phyloP scores from a whole-genome alignment of 2,888 invertebrate genomes.

The Melikaiella ostensackeni region DNA sequence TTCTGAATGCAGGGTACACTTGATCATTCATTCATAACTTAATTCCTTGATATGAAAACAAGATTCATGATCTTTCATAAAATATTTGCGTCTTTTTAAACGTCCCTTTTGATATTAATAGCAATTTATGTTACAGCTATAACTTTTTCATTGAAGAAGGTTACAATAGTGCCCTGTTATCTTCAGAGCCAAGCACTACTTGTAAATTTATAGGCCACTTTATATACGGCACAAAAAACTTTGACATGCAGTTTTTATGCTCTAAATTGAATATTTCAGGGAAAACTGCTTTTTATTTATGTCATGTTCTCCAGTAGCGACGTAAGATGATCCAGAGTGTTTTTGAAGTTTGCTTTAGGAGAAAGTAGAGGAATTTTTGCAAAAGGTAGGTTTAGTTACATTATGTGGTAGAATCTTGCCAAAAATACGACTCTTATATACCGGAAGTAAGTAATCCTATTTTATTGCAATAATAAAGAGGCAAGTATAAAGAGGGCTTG shows the following conservation, averaged over 20 bases:
- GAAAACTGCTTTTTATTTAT: not conserved
- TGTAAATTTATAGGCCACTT: not conserved
- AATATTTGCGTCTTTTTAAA: not conserved
- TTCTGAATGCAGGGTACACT: not conserved
- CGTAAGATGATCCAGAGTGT: not conserved
- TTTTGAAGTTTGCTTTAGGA: not conserved
- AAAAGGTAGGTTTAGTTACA: not conserved
- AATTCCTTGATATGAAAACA: not conserved
- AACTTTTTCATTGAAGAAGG: not conserved
- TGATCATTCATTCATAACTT: not conserved
- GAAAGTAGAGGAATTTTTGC: no score
- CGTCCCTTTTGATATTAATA: not conserved
- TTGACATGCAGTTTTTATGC: not conserved
- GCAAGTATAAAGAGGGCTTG: conserved; percentile 57
- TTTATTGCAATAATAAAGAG: conserved; percentile 70
- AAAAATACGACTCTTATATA: conserved; percentile 61
- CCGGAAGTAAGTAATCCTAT: conserved; percentile 64
- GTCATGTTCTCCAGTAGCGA: not conserved
- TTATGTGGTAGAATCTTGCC: not conserved
- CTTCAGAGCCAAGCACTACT: not conserved
- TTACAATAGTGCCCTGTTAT: not conserved
- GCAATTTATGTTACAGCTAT: not conserved
- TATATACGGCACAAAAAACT: not conserved
- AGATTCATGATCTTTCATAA: not conserved
- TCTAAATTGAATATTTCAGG: no score